Percentiles rank a stretch among this genome's conserved stretches.
phyloP scores from a whole-genome alignment of 2,113 vertebrate genomes.

The human (Homo sapiens) region DNA sequence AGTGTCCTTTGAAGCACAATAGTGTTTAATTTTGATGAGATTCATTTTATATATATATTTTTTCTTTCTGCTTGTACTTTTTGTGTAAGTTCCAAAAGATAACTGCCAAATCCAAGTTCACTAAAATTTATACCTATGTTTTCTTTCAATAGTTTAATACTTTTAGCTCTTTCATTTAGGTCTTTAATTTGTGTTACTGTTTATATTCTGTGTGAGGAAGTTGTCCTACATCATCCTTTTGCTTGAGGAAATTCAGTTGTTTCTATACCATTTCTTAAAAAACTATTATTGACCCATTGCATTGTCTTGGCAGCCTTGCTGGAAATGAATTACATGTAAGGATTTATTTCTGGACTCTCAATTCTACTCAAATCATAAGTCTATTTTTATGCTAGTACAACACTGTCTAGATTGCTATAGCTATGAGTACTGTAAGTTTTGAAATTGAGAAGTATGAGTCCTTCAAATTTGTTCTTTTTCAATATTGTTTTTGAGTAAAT shows the following conservation, averaged over 20 bases:
- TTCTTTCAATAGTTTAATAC: neutral
- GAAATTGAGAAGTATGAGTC: neutral
- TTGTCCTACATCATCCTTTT: neutral
- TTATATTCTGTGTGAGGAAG: neutral
- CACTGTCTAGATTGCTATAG: neutral
- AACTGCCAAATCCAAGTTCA: neutral
- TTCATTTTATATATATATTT: neutral
- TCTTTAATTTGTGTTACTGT: neutral
- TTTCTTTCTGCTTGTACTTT: neutral
- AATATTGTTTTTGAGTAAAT: neutral
- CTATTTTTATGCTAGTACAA: neutral
- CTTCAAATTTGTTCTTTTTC: neutral
- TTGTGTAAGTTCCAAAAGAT: neutral
- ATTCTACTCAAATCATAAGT: neutral
- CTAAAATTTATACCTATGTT: neutral
- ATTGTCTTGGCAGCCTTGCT: neutral
- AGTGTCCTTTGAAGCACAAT: neutral
- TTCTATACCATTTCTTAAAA: neutral
- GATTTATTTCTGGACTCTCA: neutral
- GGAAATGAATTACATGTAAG: neutral
- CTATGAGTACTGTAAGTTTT: neutral
- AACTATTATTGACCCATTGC: neutral
- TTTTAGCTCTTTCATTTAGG: too few species aligned
- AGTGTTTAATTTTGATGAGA: neutral
- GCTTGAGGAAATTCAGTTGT: neutral